phyloP scores from a whole-genome alignment of 2,888 invertebrate species.

The Acrocera orbiculus region DNA sequence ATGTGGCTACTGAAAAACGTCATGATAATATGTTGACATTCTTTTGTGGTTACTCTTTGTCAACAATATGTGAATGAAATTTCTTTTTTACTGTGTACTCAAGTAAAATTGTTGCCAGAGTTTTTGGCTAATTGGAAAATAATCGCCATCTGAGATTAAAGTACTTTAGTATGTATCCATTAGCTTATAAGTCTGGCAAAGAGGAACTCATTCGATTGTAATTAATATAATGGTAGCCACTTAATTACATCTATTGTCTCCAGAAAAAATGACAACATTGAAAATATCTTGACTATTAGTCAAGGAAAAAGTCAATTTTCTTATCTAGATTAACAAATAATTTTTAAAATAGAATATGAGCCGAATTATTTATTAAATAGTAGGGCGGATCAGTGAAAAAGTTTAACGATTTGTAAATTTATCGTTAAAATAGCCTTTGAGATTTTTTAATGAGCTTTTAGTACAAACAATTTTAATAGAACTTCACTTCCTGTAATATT shows the following conservation, averaged over 20 bases:
- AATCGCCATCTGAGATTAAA: constrained; percentile 8
- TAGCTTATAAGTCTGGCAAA: too few species aligned
- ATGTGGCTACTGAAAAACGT: constrained; percentile 8
- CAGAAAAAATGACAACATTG: constrained; percentile 4
- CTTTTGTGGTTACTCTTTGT: constrained; percentile 10
- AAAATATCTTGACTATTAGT: too few species aligned
- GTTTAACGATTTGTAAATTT: too few species aligned
- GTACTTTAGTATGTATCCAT: constrained; percentile 2
- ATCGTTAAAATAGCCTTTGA: too few species aligned
- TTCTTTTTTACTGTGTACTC: not conserved
- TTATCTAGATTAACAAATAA: too few species aligned
- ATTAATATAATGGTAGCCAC: constrained; percentile 6
- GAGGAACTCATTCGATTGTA: constrained; percentile 4
- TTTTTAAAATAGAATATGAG: too few species aligned
- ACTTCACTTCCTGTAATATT: too few species aligned
- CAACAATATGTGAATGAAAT: constrained; percentile 5
- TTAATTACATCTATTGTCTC: constrained; percentile 6
- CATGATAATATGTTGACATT: constrained; percentile 11
- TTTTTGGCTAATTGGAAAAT: constrained; percentile 11
- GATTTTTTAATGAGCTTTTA: too few species aligned
- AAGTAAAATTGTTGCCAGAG: not conserved
- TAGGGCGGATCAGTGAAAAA: too few species aligned
- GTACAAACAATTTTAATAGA: too few species aligned
- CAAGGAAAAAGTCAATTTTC: too few species aligned
- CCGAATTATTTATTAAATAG: too few species aligned